phyloP scores from a whole-genome alignment of 2,113 vertebrate genomes.

The Microtus oregoni region DNA sequence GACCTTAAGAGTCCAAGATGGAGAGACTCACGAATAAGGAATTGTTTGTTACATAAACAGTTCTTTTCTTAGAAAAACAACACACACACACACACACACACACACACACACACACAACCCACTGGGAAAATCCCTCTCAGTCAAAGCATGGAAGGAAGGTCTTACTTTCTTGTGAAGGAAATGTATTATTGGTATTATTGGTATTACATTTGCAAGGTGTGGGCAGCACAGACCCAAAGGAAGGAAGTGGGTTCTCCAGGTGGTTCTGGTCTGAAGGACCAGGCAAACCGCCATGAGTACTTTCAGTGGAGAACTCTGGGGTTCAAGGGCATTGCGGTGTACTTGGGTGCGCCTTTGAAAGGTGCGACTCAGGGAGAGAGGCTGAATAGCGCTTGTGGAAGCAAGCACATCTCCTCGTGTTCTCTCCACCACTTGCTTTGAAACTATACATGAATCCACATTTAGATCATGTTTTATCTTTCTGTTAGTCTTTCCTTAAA shows the following conservation, averaged over 20 bases:
- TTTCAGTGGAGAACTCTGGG: neutral
- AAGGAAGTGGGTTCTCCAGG: neutral
- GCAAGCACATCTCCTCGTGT: neutral
- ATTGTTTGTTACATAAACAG: constrained; percentile 70
- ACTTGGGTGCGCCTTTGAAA: rapidly evolving
- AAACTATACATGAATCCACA: neutral
- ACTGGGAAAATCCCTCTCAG: neutral
- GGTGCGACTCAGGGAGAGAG: rapidly evolving
- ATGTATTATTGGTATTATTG: neutral
- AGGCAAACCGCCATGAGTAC: neutral
- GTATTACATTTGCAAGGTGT: neutral
- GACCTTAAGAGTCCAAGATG: constrained; percentile 70
- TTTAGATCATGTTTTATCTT: neutral
- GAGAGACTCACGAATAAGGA: constrained; percentile 57
- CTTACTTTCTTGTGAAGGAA: neutral
- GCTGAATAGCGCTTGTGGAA: rapidly evolving
- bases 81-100: neutral
- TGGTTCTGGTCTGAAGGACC: neutral
- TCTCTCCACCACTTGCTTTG: neutral
- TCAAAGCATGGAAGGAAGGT: neutral
- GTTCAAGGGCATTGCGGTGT: neutral
- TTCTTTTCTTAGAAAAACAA: constrained; percentile 12
- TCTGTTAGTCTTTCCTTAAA: neutral
- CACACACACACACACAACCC: neutral
- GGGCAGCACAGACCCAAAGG: rapidly evolving